Conservation (phyloP, 1,140 invertebrate genomes). For the Halesus radiatus region DNA sequence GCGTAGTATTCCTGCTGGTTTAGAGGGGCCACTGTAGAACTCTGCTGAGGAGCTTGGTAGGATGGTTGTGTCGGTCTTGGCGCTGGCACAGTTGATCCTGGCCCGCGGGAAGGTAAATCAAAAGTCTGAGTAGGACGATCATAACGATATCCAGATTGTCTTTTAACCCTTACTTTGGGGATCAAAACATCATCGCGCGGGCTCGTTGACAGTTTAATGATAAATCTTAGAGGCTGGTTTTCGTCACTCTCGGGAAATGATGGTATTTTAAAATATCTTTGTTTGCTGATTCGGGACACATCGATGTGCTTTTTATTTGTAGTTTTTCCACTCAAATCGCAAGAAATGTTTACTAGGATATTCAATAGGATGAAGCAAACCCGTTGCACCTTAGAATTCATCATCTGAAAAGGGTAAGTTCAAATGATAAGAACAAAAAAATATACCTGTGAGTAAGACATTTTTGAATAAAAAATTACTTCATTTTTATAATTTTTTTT, state of each 20-base stretch:
- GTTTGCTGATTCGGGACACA: slow-evolving; percentile 2
- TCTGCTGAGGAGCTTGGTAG: slow-evolving; percentile 20
- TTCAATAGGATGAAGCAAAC: neutral
- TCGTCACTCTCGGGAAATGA: neutral
- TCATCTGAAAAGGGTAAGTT: neutral
- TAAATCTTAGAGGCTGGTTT: neutral
- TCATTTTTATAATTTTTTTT: too few species aligned
- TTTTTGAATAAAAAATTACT: too few species aligned
- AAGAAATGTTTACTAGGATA: neutral
- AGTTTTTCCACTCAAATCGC: neutral
- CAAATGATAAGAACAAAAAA: too few species aligned
- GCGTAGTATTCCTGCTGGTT: slow-evolving; percentile 32
- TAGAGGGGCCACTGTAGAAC: slow-evolving; percentile 11
- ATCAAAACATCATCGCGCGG: too few species aligned
- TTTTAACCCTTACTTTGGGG: too few species aligned
- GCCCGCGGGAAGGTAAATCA: slow-evolving; percentile 37
- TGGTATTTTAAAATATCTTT: neutral
- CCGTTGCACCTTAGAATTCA: neutral
- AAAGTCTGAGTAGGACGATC: slow-evolving; percentile 49
- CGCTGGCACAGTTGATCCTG: slow-evolving; percentile 9
- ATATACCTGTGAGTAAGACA: too few species aligned
- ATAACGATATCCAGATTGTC: slow-evolving; percentile 53
- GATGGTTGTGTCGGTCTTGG: neutral
- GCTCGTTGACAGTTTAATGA: neutral
- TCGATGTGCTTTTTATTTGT: neutral